Evolutionary conservation across 2,888 invertebrate species (phyloP).

Genomic region (Teinopalpus imperialis): DNA sequence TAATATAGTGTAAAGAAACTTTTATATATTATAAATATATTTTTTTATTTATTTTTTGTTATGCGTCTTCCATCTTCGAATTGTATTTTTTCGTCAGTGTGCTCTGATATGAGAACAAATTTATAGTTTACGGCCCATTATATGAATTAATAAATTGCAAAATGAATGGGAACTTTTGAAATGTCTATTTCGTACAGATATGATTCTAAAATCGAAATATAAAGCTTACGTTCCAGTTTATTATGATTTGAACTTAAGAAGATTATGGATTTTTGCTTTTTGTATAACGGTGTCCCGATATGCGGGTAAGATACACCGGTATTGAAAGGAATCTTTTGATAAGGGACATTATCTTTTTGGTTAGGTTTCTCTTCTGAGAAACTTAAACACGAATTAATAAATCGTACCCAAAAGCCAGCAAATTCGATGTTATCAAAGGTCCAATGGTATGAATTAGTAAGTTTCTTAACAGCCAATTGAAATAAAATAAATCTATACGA

Average conservation of each 20-base stretch:
- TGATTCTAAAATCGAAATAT: not conserved
- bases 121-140: not conserved
- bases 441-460: too few species aligned
- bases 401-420: not conserved
- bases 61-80: too few species aligned
- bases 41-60: too few species aligned
- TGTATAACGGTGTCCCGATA: slow-evolving; percentile 14
- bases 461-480: too few species aligned
- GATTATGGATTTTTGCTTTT: not conserved
- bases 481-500: too few species aligned
- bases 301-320: slow-evolving; percentile 17
- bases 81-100: not conserved
- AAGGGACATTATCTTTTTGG: slow-evolving; percentile 17
- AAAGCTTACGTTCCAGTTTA: slow-evolving; percentile 5
- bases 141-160: not conserved
- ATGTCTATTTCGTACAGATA: too few species aligned
- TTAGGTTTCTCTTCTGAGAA: slow-evolving; percentile 24
- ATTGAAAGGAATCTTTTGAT: slow-evolving; percentile 20
- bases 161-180: too few species aligned
- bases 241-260: slow-evolving; percentile 2
- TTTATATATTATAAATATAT: not conserved
- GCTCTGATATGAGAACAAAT: not conserved
- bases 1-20: not conserved
- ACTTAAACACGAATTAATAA: slow-evolving; percentile 9
- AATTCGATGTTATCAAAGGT: not conserved